Percentiles rank a stretch among this genome's conserved stretches.
Conservation (phyloP, 2,888 invertebrate genomes). For the Theretra japonica region DNA sequence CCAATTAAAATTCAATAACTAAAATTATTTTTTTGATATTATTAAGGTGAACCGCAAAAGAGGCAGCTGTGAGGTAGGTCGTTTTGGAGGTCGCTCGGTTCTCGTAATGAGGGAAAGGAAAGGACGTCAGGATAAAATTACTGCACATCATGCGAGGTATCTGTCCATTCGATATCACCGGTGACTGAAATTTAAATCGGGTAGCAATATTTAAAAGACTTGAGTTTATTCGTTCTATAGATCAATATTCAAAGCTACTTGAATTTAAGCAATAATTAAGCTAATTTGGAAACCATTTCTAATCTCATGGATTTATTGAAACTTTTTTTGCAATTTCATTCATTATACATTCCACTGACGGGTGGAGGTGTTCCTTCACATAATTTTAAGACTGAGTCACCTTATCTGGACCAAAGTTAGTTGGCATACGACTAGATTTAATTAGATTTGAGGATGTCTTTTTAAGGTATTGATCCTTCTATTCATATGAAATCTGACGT, state of each 20-base stretch:
- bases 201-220: neutral
- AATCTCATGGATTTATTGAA: no score
- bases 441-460: no score
- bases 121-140: constrained; percentile 54
- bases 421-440: no score
- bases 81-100: constrained; percentile 58
- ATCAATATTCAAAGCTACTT: neutral
- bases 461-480: no score
- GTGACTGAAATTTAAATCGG: neutral
- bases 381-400: no score
- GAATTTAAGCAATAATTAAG: neutral
- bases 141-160: constrained; percentile 42
- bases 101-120: constrained; percentile 53
- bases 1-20: neutral
- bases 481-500: no score
- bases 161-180: neutral
- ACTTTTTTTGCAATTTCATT: no score
- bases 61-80: constrained; percentile 46
- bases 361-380: no score
- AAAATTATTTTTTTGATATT: neutral
- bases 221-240: neutral
- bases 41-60: constrained; percentile 31
- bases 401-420: no score
- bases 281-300: no score
- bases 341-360: no score